phyloP scores from a whole-genome alignment of 2,888 invertebrate species.

The Eupithecia dodoneata region DNA sequence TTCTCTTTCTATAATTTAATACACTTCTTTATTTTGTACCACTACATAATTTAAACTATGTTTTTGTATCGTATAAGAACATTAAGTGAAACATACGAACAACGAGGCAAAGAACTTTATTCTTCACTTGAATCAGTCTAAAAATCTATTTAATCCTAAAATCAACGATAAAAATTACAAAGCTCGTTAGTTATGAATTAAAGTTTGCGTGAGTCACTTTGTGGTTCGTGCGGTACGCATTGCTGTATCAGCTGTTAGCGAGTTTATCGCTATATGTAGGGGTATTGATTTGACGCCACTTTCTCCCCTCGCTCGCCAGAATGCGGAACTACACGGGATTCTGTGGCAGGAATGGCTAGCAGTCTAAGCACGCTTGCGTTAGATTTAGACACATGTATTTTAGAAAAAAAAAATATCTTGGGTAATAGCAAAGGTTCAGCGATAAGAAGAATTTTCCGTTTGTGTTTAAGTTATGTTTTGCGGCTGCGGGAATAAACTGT shows the following conservation, averaged over 20 bases:
- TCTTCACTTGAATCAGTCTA: background rate
- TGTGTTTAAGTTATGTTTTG: background rate
- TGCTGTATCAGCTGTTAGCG: conserved; percentile 66
- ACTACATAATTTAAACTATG: background rate
- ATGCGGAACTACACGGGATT: conserved; percentile 10
- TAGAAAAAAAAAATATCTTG: background rate
- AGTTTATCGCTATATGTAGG: conserved; percentile 54
- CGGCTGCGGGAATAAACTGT: background rate
- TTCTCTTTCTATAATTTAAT: background rate
- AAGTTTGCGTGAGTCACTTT: conserved; percentile 27
- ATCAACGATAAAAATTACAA: background rate
- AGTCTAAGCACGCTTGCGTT: conserved; percentile 7
- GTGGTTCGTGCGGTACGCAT: conserved; percentile 10
- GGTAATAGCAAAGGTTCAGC: background rate
- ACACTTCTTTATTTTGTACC: background rate
- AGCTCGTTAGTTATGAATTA: background rate
- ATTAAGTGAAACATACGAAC: background rate
- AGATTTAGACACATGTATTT: background rate
- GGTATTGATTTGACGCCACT: conserved; percentile 72
- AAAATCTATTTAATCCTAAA: background rate
- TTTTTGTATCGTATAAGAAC: background rate
- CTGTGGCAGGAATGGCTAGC: conserved; percentile 20
- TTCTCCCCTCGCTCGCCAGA: conserved; percentile 53
- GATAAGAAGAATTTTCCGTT: background rate
- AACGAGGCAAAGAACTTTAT: background rate